Conservation (phyloP, 2,797 vertebrate species). For the Strix occidentalis region DNA sequence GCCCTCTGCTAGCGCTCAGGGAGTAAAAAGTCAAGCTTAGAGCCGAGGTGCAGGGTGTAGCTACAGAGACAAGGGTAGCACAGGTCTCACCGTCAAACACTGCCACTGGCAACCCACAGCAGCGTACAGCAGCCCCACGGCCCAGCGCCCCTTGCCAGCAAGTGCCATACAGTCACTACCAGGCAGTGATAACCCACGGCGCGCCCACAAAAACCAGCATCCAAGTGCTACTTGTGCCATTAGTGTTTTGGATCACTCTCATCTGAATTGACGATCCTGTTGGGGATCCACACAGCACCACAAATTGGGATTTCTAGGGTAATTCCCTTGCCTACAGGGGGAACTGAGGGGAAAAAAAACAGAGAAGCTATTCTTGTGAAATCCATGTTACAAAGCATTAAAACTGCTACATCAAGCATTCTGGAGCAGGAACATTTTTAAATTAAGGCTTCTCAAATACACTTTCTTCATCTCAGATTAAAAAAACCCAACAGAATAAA, state of each 20-base stretch:
- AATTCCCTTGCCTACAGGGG: not conserved
- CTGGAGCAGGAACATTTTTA: not conserved
- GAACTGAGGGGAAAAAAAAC: not conserved
- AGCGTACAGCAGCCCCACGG: accelerated
- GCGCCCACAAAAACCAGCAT: not conserved
- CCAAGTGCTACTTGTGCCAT: not conserved
- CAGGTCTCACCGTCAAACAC: not conserved
- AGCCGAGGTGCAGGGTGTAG: not conserved
- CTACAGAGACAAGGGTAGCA: not conserved
- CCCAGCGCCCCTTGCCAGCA: not conserved
- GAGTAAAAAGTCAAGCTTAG: not conserved
- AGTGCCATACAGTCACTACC: accelerated
- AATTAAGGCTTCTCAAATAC: not conserved
- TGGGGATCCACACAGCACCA: not conserved
- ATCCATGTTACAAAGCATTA: not conserved
- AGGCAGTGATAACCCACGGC: not conserved
- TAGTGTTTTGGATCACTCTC: not conserved
- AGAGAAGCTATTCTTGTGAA: not conserved
- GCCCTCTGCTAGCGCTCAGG: not conserved
- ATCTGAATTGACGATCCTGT: not conserved
- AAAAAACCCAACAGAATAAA: not conserved
- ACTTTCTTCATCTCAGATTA: not conserved
- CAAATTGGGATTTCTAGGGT: not conserved
- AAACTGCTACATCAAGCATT: not conserved
- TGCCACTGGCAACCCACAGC: not conserved